Conservation (phyloP, 2,797 vertebrate genomes). For the Coregonus sp. region DNA sequence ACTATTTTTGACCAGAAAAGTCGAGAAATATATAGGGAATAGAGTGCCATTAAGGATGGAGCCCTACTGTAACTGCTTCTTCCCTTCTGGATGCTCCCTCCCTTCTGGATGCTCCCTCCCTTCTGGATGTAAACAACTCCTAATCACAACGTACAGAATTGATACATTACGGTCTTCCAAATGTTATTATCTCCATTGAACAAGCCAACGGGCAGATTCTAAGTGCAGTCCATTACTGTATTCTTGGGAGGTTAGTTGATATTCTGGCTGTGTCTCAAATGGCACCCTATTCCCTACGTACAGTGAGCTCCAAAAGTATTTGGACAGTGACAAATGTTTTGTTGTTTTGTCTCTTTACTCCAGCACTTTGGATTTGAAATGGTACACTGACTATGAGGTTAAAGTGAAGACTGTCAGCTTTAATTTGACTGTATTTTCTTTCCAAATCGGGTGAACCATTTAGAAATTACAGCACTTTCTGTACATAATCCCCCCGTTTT, state of each 20-base stretch:
- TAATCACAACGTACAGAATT: conserved; percentile 29
- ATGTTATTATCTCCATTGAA: conserved; percentile 50
- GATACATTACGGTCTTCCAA: conserved; percentile 59
- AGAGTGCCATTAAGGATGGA: not conserved
- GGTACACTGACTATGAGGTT: too few relatives aligned
- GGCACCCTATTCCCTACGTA: not conserved
- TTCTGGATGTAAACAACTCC: conserved; percentile 12
- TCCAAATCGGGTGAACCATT: too few relatives aligned
- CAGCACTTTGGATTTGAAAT: too few relatives aligned
- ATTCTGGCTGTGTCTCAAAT: not conserved
- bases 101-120: conserved; percentile 6
- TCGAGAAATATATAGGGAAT: not conserved
- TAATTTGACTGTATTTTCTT: too few relatives aligned
- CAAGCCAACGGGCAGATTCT: conserved; percentile 25
- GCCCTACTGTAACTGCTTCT: not conserved
- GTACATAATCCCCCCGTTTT: too few relatives aligned
- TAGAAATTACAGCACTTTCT: too few relatives aligned
- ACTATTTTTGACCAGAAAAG: not conserved
- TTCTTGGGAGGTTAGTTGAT: conserved; percentile 23
- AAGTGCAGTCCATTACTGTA: conserved; percentile 28
- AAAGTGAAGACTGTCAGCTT: too few relatives aligned
- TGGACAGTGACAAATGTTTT: too few relatives aligned
- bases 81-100: conserved; percentile 8
- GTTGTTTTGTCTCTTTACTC: too few relatives aligned
- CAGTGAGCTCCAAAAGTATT: too few relatives aligned